Base-by-base conservation (phyloP, 2,113 vertebrate genomes). In the Psittacus erithacus region DNA sequence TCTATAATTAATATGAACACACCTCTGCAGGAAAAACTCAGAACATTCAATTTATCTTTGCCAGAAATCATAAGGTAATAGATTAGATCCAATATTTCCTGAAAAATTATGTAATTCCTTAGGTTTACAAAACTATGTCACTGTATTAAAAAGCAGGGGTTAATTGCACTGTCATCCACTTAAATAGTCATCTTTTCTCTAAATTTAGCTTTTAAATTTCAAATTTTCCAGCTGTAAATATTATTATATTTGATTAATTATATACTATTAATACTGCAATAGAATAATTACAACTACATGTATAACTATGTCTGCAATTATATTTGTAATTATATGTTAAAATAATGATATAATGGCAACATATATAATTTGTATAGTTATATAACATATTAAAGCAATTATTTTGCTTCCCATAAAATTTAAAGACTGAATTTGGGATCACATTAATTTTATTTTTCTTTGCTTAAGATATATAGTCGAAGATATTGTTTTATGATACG, bases 1-100 rank as follows among this genome's bases (percentile, higher is more conserved):
- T 83, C 41, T 78, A 16, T 53, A 49, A n/a, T 43, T 49, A 64
- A 53, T n/a, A 7, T 44, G 28, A 81, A 70, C n/a, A 33, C 3
- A 5, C 0, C 1, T 6, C 1, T n/a, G 3, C 15, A 59, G 25
- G 24, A 29, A 64, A 13, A 2, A 0, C 0, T 6, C 7, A 43
- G 5, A 68, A 19, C 5, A 47, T 38, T 67, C 25, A 33, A 31
- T 60, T 69, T 44, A 14, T 41, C 38, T 63, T 69, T 50, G 6
- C 6, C 2, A 87, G 35, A 82, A 63, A 59, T 22, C 3, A 6
- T 23, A 35, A 74, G 50, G 39, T 25, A 55, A 17, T 71, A 31
- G 16, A 73, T 63, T 15, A 71, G 3, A 64, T 41, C 1, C 4
- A 69, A 22, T 64, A 39, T 1, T 77, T 76, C 76, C 13, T 49